phyloP scores from a whole-genome alignment of 2,888 invertebrate genomes.

The Erpobdella octoculata region DNA sequence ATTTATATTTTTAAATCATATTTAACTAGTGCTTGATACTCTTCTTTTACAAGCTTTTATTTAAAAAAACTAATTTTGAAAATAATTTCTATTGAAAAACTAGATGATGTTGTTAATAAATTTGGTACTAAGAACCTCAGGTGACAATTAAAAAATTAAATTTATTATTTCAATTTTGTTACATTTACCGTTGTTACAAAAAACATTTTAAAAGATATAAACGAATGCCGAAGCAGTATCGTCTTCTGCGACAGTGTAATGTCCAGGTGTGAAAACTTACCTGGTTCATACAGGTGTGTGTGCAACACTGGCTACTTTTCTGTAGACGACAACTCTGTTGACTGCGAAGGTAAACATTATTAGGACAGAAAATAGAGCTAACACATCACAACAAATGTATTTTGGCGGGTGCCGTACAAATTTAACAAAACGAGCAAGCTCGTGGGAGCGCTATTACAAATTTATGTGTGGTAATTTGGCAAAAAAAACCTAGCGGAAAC shows the following conservation, averaged over 20 bases:
- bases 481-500: too few relatives aligned
- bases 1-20: not conserved
- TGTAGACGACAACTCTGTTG: not conserved
- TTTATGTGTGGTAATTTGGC: too few relatives aligned
- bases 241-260: not conserved
- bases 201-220: not conserved
- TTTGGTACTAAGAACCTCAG: not conserved
- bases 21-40: not conserved
- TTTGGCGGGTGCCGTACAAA: too few relatives aligned
- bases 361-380: too few relatives aligned
- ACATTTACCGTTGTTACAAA: not conserved
- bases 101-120: not conserved
- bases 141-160: not conserved
- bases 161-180: not conserved
- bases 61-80: not conserved
- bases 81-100: not conserved
- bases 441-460: too few relatives aligned
- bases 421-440: too few relatives aligned
- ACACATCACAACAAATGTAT: too few relatives aligned
- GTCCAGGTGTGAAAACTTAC: not conserved
- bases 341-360: conserved; percentile 11
- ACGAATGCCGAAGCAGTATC: conserved; percentile 11
- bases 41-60: not conserved
- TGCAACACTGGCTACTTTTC: not conserved
- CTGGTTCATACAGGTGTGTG: conserved; percentile 6